phyloP scores from a whole-genome alignment of 2,113 vertebrate species.

The Suricata suricatta region DNA sequence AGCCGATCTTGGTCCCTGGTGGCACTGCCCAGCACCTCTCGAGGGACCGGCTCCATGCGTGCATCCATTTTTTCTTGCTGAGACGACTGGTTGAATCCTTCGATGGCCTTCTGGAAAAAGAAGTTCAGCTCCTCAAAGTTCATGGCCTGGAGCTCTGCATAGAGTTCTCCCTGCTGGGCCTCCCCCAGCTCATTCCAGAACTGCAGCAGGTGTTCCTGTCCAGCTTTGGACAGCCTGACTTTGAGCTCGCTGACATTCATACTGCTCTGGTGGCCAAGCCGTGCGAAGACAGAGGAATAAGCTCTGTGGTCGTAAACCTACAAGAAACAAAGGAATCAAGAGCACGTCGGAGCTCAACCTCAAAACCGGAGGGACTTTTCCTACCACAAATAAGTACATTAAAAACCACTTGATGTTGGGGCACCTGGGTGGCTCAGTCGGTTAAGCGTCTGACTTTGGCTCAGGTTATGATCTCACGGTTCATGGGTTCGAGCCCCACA shows the following conservation, averaged over 20 bases:
- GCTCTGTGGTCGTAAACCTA: neutral
- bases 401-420: neutral
- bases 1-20: constrained; percentile 88
- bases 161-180: constrained; percentile 83
- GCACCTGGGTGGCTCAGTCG: no score
- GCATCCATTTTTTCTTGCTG: constrained; percentile 88
- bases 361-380: neutral
- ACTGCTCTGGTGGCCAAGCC: neutral
- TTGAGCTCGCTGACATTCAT: constrained; percentile 85
- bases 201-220: constrained; percentile 91
- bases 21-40: constrained; percentile 92
- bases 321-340: constrained; percentile 16
- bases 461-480: no score
- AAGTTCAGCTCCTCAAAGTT: constrained; percentile 89
- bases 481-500: no score
- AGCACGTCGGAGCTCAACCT: neutral
- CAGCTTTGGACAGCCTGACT: constrained; percentile 82
- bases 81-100: constrained; percentile 75
- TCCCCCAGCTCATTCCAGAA: constrained; percentile 90
- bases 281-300: neutral
- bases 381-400: neutral
- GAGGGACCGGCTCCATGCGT: constrained; percentile 92
- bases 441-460: no score
- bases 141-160: constrained; percentile 87
- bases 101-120: constrained; percentile 90